Base-by-base conservation (phyloP, 2,888 invertebrate genomes). In the Oxystoma pomonae region DNA sequence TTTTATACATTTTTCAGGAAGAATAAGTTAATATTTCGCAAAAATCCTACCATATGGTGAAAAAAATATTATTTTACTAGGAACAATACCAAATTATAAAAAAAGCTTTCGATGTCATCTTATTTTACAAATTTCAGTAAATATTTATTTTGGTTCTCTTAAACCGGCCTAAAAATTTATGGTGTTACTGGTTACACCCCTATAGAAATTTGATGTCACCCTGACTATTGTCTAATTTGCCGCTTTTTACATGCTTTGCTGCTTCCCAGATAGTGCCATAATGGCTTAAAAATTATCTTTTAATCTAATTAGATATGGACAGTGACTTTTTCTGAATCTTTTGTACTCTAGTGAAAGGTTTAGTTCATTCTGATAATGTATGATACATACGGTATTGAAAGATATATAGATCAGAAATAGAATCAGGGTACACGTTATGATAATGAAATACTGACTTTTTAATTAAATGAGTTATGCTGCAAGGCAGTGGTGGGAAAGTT, bases 221-320 rank as follows among this genome's bases (percentile, higher is more conserved):
- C 35, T 12, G 35, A 7, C 35, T 35, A 64, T 64, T 64, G 64
- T 64, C 55, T 35, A 61, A 35, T 59, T 61, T 59, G 61, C 61
- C 55, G 64, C 61, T 61, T 64, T 64, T 64, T 64, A 59, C 61
- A 61, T 57, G 64, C 62, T 57, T 65, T 60, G 55, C 57, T 57
- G 61, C 35, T 7, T 3, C 35, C 35, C 35, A 35, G 35, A 35
- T 35, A 35, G 35, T 35, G 35, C 35, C 35, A 65, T 65, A 65
- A 65, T 65, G 56, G 61, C 18, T 60, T 63, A 65, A 63, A 63
- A 63, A 65, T 65, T 65, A 60, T 58, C 53, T 65, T 65, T 65
- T 65, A 65, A 65, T 65, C 65, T 63, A 65, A 65, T 65, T 65
- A 61, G 65, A 61, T 56, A 21, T 58, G 65, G 65, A 60, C 65